A percentile compares a stretch with the other conserved stretches of the same genome.
Conservation (phyloP, 2,113 vertebrate genomes). For the Petrocephalus microphthalmus region DNA sequence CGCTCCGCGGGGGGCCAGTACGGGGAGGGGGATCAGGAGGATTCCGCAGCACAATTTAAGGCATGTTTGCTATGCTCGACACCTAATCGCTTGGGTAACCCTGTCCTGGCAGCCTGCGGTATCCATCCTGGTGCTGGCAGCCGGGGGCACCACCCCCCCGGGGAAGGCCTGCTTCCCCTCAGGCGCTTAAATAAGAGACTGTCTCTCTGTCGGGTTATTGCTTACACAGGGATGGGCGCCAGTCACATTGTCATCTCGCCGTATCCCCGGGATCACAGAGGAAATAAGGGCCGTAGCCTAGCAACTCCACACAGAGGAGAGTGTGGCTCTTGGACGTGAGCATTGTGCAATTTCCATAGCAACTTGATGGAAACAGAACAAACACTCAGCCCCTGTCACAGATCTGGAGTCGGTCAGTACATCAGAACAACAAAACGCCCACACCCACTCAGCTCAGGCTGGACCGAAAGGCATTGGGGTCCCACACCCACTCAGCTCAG, state of each 20-base stretch:
- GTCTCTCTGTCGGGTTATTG: background rate
- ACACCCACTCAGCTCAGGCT: background rate
- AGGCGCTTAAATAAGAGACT: background rate
- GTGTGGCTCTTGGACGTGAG: background rate
- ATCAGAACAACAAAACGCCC: background rate
- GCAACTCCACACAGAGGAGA: background rate
- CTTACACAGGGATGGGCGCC: background rate
- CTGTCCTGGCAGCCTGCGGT: slow-evolving; percentile 35
- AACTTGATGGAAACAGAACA: background rate
- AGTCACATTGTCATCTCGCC: background rate
- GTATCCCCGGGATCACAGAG: background rate
- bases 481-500: no score
- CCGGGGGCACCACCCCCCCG: background rate
- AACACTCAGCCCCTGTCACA: background rate
- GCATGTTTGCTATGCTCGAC: slow-evolving; percentile 61
- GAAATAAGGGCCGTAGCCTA: background rate
- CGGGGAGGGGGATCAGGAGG: background rate
- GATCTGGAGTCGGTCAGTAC: background rate
- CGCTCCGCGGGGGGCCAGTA: background rate
- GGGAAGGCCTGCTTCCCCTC: background rate
- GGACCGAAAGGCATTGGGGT: slow-evolving; percentile 17
- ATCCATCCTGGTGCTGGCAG: slow-evolving; percentile 36
- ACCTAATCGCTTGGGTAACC: slow-evolving; percentile 57
- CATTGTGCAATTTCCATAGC: background rate
- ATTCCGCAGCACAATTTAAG: background rate